Conservation (phyloP, 2,113 vertebrate species). For the Cyanoramphus novaezelandiae region DNA sequence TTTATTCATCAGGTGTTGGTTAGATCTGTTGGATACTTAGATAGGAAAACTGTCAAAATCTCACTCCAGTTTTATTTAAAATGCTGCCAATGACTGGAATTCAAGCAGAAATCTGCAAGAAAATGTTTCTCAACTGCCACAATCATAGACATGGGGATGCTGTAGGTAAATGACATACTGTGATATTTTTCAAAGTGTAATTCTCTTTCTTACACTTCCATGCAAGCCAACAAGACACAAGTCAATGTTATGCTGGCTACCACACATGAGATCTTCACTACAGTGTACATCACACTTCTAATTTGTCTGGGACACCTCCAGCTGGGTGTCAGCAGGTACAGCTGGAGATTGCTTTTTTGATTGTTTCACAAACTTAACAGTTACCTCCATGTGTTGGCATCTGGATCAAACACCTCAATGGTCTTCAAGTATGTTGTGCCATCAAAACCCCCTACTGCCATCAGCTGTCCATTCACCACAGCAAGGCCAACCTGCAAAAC, state of each 20-base stretch:
- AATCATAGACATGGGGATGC: neutral
- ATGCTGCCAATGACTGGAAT: neutral
- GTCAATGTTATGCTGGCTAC: neutral
- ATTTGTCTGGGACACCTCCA: neutral
- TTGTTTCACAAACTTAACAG: neutral
- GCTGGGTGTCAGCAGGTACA: neutral
- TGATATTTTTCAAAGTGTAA: neutral
- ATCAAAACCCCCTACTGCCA: slow-evolving; percentile 98
- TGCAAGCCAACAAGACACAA: neutral
- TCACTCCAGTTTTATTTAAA: neutral
- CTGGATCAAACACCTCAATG: slow-evolving; percentile 98
- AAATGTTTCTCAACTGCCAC: neutral
- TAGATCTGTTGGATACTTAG: neutral
- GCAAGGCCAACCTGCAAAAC: slow-evolving; percentile 90
- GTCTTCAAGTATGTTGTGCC: slow-evolving; percentile 98
- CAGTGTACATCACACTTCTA: neutral
- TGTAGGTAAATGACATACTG: neutral
- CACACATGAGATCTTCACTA: fast-evolving
- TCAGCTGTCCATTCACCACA: slow-evolving; percentile 96
- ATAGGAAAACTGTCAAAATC: neutral
- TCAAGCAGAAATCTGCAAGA: neutral
- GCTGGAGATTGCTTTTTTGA: neutral
- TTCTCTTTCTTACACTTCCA: neutral
- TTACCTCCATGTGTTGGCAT: slow-evolving; percentile 98
- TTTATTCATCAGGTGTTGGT: neutral